Base-by-base conservation (phyloP, 2,888 invertebrate genomes). In the Spilosoma lubricipeda region DNA sequence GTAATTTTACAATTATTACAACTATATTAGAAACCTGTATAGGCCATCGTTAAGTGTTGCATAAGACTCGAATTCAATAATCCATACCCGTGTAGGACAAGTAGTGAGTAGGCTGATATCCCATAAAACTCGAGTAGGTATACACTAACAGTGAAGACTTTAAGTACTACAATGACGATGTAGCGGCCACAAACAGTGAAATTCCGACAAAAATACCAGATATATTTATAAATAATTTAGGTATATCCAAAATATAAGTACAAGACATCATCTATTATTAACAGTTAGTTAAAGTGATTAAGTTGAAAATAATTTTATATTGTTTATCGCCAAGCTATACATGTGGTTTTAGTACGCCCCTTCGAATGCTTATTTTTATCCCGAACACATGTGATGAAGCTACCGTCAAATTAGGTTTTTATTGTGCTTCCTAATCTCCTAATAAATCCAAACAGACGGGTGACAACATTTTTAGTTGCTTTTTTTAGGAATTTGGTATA, bases 391-490 rank as follows among this genome's bases (percentile, higher is more conserved):
- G 92, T 86, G 89, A 88, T 87, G 85, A 78, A 85, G 86, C 89
- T 89, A 85, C 89, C 90, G 89, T 90, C 87, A 89, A 89, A 90
- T 88, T 89, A 90, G 86, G 88, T 91, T 92, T 91, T 91, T 90
- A 90, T 90, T 90, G 84, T 87, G 81, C 85, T 76, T 82, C 86
- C 84, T 92, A 93, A 93, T 93, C 93, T 89, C 83, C 80, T 87
- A 89, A 92, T 93, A 92, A 92, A 92, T 91, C 79, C 76, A 64
- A 74, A 70, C 48, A 78, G 85, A 85, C 80, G 71, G 69, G 74
- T 76, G 79, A 85, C 86, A 85, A 79, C 78, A 67, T 70, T 80
- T 80, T 81, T 78, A 66, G 67, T 87, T 42, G 63, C 59, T 70
- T 56, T 70, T 63, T 70, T 63, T 59, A 42, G 23, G 48, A 70